Evolutionary conservation across 2,113 vertebrate genomes (phyloP).

Genomic region (Elephantulus edwardii): DNA sequence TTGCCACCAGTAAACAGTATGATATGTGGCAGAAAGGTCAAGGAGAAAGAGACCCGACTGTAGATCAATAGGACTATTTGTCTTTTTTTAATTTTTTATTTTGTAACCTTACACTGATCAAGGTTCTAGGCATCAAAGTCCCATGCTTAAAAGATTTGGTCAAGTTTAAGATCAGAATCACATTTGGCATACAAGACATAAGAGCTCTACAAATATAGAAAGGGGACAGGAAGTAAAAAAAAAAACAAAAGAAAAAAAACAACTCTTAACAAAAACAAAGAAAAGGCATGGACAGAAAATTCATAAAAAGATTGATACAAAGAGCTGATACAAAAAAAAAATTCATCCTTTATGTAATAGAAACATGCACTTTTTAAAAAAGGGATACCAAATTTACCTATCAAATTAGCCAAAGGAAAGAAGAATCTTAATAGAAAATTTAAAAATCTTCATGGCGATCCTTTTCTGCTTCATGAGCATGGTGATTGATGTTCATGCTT

Average conservation of each 20-base stretch:
- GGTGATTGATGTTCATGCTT: too few relatives aligned
- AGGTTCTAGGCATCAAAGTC: slow-evolving; percentile 11
- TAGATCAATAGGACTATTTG: neutral
- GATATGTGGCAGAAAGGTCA: neutral
- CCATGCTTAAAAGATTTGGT: neutral
- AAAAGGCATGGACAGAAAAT: neutral
- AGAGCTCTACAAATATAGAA: too few relatives aligned
- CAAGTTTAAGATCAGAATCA: neutral
- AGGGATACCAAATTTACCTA: neutral
- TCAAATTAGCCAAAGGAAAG: neutral
- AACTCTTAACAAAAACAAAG: neutral
- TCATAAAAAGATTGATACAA: neutral
- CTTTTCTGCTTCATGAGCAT: too few relatives aligned
- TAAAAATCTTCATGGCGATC: too few relatives aligned
- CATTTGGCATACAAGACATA: neutral
- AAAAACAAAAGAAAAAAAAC: neutral
- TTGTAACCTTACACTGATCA: neutral
- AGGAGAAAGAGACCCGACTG: neutral
- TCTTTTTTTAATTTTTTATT: neutral
- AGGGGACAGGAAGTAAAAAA: too few relatives aligned
- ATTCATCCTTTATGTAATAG: neutral
- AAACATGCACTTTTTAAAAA: slow-evolving; percentile 12
- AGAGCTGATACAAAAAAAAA: neutral
- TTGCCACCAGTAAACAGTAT: neutral
- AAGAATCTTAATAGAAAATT: neutral